Evolutionary conservation across 2,888 invertebrate species (phyloP), one percentile per base, ranked within the genome.

Genomic region (Maniola hyperantus): DNA sequence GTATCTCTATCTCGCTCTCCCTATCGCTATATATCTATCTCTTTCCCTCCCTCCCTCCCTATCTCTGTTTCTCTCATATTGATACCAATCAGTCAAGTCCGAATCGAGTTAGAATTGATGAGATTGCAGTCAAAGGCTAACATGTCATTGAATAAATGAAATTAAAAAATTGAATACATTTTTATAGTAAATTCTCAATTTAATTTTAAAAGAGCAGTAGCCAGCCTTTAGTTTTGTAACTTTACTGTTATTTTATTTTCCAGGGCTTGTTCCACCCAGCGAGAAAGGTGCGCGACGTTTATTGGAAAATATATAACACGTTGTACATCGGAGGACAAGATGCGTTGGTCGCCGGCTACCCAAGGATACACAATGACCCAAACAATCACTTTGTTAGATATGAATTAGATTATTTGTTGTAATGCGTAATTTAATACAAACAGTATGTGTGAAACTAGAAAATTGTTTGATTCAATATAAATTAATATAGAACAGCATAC

Each of bases 231-330:
- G 18, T 10, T 18, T 48, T 15, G 8, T 11, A 13, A 42, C 11
- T 18, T 51, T n/a, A n/a, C n/a, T 46, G 42, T 20, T 26, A 33
- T 39, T 48, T 48, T 58, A 39, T 54, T 51, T 94, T 94, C 66
- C 91, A 98, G 96, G 99, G 99, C 44, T 91, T 99, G 57, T 99
- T 99, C 89, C 99, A 99, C 91, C 99, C 99, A 0, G 99, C 99
- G 7, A 94, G 99, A 66, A 99, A 99, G 93, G 99, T 99, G 0
- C 95, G 99, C 36, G 99, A 99, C 84, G 99, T 99, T 0, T 99
- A 99, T 84, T 99, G 99, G 99, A 99, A 99, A 91, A 99, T 99
- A 76, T 99, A 99, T 91, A 99, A 99, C 92, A 99, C 99, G 0
- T 93, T 99, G 64, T 99, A 99, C 82, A 99, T 99, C 77, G 99